Evolutionary conservation across 2,888 invertebrate genomes (phyloP).

Genomic region (Mesochorus sp.): DNA sequence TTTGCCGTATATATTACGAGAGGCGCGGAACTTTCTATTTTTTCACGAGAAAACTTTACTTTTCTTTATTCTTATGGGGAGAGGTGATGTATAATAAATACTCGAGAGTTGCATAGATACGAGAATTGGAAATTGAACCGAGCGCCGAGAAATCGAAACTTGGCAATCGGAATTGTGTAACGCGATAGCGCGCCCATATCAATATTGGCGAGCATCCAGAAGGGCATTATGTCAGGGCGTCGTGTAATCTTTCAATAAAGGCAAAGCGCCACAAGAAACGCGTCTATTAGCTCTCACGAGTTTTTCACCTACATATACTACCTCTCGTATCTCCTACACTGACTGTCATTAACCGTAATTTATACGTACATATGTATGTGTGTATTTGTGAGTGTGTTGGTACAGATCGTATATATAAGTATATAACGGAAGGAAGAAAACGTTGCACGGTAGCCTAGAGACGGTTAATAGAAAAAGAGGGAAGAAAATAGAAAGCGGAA

Average conservation of each 20-base stretch:
- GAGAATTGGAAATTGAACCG: conserved; percentile 5
- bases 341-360: too few species aligned
- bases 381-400: too few species aligned
- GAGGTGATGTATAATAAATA: not conserved
- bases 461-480: too few species aligned
- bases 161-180: conserved; percentile 66
- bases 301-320: not conserved
- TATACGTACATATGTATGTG: too few species aligned
- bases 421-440: too few species aligned
- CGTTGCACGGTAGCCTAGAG: too few species aligned
- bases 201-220: conserved; percentile 73
- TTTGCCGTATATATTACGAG: too few species aligned
- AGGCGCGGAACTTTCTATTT: too few species aligned
- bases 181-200: conserved; percentile 68
- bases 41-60: not conserved
- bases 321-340: not conserved
- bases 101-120: conserved; percentile 15
- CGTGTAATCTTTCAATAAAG: conserved; percentile 73
- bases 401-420: too few species aligned
- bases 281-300: too few species aligned
- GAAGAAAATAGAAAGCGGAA: too few species aligned
- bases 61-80: not conserved
- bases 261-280: conserved; percentile 2
- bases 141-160: conserved; percentile 57
- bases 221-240: conserved; percentile 64